A percentile compares a stretch with the other conserved stretches of the same genome.
These are phyloP conservation scores for Pyrrhosoma nymphula DNA, from an alignment of 2,888 invertebrate species.

Conservation along the genomic window DNA sequence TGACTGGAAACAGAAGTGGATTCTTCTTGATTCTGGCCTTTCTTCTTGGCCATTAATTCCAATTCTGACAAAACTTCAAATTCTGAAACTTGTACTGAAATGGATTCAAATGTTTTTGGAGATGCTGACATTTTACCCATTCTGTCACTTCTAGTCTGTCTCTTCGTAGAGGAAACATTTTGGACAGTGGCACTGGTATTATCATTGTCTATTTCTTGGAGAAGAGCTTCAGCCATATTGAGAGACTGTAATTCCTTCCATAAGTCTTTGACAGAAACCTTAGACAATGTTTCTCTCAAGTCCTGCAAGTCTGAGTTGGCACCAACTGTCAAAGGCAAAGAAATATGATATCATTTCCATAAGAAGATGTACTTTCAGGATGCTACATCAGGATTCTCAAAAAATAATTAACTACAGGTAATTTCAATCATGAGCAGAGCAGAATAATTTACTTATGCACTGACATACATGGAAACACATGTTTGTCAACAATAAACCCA, in stretches of 20 bases:
- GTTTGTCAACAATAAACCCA: too few species aligned
- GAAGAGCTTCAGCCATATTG: background rate
- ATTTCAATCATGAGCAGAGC: too few species aligned
- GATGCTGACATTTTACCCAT: background rate
- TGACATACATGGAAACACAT: too few species aligned
- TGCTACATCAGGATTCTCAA: background rate
- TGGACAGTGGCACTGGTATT: background rate
- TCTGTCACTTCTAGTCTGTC: background rate
- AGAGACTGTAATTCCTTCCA: background rate
- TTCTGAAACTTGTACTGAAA: background rate
- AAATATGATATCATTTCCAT: background rate
- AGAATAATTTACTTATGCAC: too few species aligned
- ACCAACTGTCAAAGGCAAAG: background rate
- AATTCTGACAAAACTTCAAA: background rate
- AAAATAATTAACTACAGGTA: too few species aligned
- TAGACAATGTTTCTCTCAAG: slow-evolving; percentile 27
- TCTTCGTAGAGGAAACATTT: background rate
- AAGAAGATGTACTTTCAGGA: background rate
- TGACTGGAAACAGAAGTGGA: background rate
- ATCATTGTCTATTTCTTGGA: background rate
- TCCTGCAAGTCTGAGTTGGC: background rate
- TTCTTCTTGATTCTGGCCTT: background rate
- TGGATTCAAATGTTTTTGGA: background rate
- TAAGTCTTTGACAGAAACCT: background rate
- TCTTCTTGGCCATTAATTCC: background rate